phyloP scores from a whole-genome alignment of 2,888 invertebrate genomes.

The Celastrina argiolus region DNA sequence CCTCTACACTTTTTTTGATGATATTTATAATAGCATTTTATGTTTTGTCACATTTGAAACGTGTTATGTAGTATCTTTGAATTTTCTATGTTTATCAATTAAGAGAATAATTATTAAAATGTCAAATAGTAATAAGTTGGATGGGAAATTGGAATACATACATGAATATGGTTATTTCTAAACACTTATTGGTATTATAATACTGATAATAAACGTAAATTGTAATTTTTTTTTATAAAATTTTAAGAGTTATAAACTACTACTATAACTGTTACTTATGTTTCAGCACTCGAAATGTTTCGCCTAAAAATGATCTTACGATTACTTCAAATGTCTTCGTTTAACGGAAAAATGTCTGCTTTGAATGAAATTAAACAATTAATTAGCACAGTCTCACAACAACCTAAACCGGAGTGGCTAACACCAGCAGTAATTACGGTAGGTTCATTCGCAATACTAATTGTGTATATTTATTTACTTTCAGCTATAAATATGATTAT shows the following conservation, averaged over 20 bases:
- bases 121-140: too few relatives aligned
- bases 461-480: neutral
- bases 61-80: too few relatives aligned
- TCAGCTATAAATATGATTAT: neutral
- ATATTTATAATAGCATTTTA: neutral
- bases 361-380: slow-evolving; percentile 99
- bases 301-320: slow-evolving; percentile 96
- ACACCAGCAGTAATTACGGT: slow-evolving; percentile 97
- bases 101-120: neutral
- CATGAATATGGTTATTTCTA: too few relatives aligned
- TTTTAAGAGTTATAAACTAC: neutral
- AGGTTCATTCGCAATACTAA: slow-evolving; percentile 52
- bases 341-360: slow-evolving; percentile 99
- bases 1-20: slow-evolving; percentile 30
- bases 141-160: too few relatives aligned
- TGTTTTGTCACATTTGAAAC: neutral
- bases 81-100: neutral
- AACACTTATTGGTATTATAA: too few relatives aligned
- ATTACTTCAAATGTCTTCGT: slow-evolving; percentile 96
- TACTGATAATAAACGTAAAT: too few relatives aligned
- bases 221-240: too few relatives aligned
- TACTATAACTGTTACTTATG: neutral
- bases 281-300: slow-evolving; percentile 91
- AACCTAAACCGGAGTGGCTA: slow-evolving; percentile 94
- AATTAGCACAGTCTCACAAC: slow-evolving; percentile 92